Base-by-base conservation (phyloP, 92 coral and sea anemone genomes). In the Isaurus tuberculatus region DNA sequence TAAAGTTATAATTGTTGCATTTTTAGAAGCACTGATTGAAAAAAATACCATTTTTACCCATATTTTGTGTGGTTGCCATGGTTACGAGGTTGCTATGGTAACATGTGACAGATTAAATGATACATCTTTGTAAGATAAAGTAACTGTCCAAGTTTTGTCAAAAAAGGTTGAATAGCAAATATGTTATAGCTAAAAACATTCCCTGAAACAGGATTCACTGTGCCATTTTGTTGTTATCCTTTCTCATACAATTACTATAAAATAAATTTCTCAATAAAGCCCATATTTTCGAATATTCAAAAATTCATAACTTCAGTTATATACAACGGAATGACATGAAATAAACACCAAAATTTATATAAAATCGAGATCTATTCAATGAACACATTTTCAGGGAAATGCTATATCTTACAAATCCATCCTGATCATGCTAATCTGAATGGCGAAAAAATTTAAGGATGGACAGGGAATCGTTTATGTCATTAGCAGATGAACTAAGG, bases 191-290 rank as follows among this genome's bases (percentile, higher is more conserved):
- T 44, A 44, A 44, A 44, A 44, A 44, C 51, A 44, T 44, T 44
- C 51, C 51, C 51, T 44, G 51, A 44, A 44, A 44, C 51, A 44
- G 51, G 51, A 44, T 44, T 44, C 51, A 4, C 11, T 44, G 51
- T 44, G 51, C 4, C 51, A 44, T 44, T 44, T 8, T 44, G 9
- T 44, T 44, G 14, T 44, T 44, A 17, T 44, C 51, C 51, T 44
- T 44, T 44, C 51, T 44, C 51, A 44, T 44, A 44, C 51, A 44
- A 44, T 44, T 30, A 71, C 49, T 28, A 71, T 74, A 30, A 74
- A 26, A 29, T 48, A 14, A 14, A 26, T 46, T 73, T 44, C 14
- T 51, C 58, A 16, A 11, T 51, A 16, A 51, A 51, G 58, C 58
- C 25, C 20, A 51, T 51, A 51, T 51, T 51, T 51, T 51, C n/a